Percentiles rank a stretch among this genome's conserved stretches.
Conservation (phyloP, 2,888 invertebrate genomes). For the Melanotus villosus region DNA sequence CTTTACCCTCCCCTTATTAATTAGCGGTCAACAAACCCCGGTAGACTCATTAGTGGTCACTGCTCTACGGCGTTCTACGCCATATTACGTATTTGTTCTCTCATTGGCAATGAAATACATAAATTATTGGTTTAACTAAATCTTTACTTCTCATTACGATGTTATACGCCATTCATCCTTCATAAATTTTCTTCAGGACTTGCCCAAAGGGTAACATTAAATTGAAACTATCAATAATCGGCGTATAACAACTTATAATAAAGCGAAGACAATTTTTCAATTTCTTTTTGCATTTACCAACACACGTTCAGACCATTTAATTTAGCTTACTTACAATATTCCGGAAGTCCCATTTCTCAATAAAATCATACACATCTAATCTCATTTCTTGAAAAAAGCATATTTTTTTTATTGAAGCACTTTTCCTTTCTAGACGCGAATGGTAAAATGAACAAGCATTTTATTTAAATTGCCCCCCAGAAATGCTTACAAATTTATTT, state of each 20-base stretch:
- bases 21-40: conserved; percentile 49
- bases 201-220: conserved; percentile 15
- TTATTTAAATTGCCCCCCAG: conserved; percentile 6
- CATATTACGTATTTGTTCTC: conserved; percentile 43
- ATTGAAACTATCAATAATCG: conserved; percentile 28
- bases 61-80: conserved; percentile 35
- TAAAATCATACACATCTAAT: too few species aligned
- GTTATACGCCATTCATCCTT: conserved; percentile 11
- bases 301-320: too few species aligned
- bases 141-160: conserved; percentile 26
- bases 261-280: too few species aligned
- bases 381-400: too few species aligned
- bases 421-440: too few species aligned
- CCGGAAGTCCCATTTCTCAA: too few species aligned
- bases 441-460: too few species aligned
- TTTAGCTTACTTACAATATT: too few species aligned
- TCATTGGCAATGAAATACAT: conserved; percentile 42
- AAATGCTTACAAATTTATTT: not conserved
- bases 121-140: conserved; percentile 42
- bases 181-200: conserved; percentile 20
- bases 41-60: conserved; percentile 50
- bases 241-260: not conserved
- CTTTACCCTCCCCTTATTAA: conserved; percentile 47
- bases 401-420: too few species aligned
- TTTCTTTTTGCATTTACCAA: too few species aligned